Conservation (phyloP, 2,797 vertebrate species). For the Crocodylus rhombifer region DNA sequence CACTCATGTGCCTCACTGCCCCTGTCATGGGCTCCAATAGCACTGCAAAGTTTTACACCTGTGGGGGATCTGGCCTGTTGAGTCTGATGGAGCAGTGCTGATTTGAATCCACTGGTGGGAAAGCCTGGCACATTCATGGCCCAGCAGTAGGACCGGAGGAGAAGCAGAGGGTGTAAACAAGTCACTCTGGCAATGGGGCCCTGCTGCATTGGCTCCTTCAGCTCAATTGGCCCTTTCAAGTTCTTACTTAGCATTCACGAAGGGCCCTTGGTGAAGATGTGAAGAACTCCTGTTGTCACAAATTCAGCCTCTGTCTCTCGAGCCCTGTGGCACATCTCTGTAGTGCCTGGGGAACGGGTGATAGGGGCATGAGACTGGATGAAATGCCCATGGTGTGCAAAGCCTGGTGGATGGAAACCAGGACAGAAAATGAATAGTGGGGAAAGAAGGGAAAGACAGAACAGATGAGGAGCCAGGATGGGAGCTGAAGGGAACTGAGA, state of each 20-base stretch:
- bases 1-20: neutral
- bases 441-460: neutral
- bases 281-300: neutral
- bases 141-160: neutral
- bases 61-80: neutral
- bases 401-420: no score
- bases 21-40: neutral
- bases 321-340: neutral
- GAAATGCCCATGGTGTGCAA: no score
- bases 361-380: no score
- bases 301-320: neutral
- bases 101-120: neutral
- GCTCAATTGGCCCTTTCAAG: neutral
- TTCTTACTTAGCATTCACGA: neutral
- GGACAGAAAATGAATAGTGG: neutral
- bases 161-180: neutral
- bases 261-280: neutral
- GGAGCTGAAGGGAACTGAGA: neutral
- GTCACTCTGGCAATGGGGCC: neutral
- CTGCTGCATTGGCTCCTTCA: neutral
- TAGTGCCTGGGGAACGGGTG: neutral
- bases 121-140: neutral
- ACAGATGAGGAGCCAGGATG: neutral
- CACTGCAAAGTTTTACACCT: neutral
- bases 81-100: neutral